These are phyloP conservation scores for Sebastiscus tertius DNA, from an alignment of 2,797 vertebrate species.

Conservation along the genomic window DNA sequence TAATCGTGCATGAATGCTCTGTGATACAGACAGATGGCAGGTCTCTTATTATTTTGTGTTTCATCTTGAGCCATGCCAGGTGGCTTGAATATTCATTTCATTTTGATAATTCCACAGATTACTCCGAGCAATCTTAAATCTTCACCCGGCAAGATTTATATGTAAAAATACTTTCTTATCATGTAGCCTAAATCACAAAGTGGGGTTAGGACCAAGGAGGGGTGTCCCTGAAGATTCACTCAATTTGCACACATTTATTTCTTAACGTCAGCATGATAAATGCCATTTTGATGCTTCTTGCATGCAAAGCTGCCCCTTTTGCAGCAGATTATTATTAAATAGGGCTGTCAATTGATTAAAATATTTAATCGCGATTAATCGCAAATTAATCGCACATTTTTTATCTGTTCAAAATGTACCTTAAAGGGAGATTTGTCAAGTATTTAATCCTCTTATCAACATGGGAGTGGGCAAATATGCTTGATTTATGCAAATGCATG, in stretches of 20 bases:
- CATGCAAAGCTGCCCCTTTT: background rate
- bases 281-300: background rate
- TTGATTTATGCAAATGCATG: too few relatives aligned
- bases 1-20: constrained; percentile 70
- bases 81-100: constrained; percentile 81
- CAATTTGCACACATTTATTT: constrained; percentile 9
- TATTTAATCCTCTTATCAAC: too few relatives aligned
- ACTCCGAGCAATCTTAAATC: constrained; percentile 69
- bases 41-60: constrained; percentile 68
- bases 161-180: constrained; percentile 52
- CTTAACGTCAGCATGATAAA: background rate
- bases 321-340: background rate
- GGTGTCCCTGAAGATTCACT: constrained; percentile 32
- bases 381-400: too few relatives aligned
- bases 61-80: constrained; percentile 77
- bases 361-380: too few relatives aligned
- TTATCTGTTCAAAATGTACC: too few relatives aligned
- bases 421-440: too few relatives aligned
- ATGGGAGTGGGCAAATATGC: too few relatives aligned
- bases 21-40: constrained; percentile 79
- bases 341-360: too few relatives aligned
- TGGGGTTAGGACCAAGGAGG: background rate
- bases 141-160: constrained; percentile 55
- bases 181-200: constrained; percentile 27
- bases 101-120: constrained; percentile 84